Percentiles rank a stretch among this genome's conserved stretches.
These are phyloP conservation scores for Thereva unica DNA, from an alignment of 2,888 invertebrate genomes.

Conservation along the genomic window DNA sequence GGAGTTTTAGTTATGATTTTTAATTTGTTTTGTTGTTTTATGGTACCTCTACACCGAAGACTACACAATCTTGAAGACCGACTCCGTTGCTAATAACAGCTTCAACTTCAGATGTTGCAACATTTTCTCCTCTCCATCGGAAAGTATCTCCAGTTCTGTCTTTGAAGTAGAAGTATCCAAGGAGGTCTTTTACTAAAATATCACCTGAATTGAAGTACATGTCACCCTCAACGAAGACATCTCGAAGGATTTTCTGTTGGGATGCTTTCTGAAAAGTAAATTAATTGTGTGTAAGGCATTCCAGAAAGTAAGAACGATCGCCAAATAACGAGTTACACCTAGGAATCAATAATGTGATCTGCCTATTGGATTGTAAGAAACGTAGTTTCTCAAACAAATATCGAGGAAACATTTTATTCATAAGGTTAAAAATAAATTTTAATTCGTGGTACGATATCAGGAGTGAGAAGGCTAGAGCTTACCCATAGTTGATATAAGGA, in stretches of 20 bases:
- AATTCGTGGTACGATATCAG: too few relatives aligned
- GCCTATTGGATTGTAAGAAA: too few relatives aligned
- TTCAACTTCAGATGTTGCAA: constrained; percentile 94
- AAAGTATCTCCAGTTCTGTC: constrained; percentile 88
- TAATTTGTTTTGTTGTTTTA: neutral
- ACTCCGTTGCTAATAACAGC: constrained; percentile 79
- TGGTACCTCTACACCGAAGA: constrained; percentile 88
- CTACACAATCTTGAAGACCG: constrained; percentile 76
- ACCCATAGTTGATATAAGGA: too few relatives aligned
- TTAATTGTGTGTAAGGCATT: too few relatives aligned
- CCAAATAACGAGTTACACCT: too few relatives aligned
- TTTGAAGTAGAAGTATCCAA: constrained; percentile 91
- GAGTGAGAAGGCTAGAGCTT: too few relatives aligned
- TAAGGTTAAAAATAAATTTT: too few relatives aligned
- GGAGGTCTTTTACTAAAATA: constrained; percentile 84
- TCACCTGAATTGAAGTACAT: constrained; percentile 90
- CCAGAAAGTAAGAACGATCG: too few relatives aligned
- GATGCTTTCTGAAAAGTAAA: constrained; percentile 67
- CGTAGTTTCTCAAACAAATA: too few relatives aligned
- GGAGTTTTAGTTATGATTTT: constrained; percentile 8
- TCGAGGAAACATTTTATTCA: too few relatives aligned
- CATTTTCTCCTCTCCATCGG: constrained; percentile 95
- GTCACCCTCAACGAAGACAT: constrained; percentile 87
- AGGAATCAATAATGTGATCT: too few relatives aligned
- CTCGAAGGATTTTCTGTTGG: constrained; percentile 78